Evolutionary conservation across 2,113 vertebrate species (phyloP), one percentile per base, ranked within the genome.

Genomic region (Psilopsiagon aurifrons): DNA sequence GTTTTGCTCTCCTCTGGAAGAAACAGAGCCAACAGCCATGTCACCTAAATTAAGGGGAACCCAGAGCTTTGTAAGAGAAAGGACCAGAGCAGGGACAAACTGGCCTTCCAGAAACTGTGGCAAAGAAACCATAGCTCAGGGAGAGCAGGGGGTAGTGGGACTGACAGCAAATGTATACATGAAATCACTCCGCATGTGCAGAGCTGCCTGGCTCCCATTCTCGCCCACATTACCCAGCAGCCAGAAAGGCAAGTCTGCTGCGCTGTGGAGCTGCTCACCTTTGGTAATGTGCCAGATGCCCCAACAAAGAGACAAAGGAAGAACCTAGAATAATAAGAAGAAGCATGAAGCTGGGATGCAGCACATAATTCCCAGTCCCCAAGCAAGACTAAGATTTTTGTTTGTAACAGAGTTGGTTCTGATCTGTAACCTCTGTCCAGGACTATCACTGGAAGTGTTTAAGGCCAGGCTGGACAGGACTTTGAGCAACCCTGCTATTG

Each of bases 251-350:
- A 80, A n/a, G 62, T 68, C 66, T 69, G 77, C 55, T 63, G 76
- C 35, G 35, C 41, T 19, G 1, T 3, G 2, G 17, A 73, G 44
- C n/a, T 87, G 25, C 97, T 98, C 97, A 99, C 99, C 98, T 99
- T 98, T 17, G 99, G 99, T 84, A 99, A 96, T 2, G 84, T 97
- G 74, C 98, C 98, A 6, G 98, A 97, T 31, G 98, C 84, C 25
- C 99, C 99, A 54, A 98, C 98, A 97, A 99, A 99, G 78, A 99
- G 98, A 96, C 99, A 99, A 59, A 99, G 98, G 97, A 99, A 99
- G 96, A 99, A 99, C 97, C 99, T 99, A 94, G 51, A 97, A 77
- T 49, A 77, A 79, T 7, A 90, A 75, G 25, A 83, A 76, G 5
- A 4, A 75, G 25, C 16, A 25, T 70, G 47, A 92, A 64, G 2